phyloP scores from a whole-genome alignment of 2,113 vertebrate species.

The Tiliqua scincoides region DNA sequence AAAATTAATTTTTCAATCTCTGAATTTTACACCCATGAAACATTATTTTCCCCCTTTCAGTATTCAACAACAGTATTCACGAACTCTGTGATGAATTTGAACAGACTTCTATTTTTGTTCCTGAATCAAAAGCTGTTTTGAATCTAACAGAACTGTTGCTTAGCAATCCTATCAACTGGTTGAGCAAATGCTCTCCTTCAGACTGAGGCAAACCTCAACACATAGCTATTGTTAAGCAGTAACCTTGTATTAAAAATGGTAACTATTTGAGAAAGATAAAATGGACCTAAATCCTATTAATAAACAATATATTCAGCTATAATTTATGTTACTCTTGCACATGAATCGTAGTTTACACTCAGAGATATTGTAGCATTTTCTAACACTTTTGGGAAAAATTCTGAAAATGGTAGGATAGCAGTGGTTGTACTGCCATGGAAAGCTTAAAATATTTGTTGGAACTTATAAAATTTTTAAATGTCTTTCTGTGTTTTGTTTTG shows the following conservation, averaged over 20 bases:
- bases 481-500: too few relatives aligned
- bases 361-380: too few relatives aligned
- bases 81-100: constrained; percentile 40
- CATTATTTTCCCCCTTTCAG: constrained; percentile 13
- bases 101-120: constrained; percentile 51
- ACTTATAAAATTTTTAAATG: too few relatives aligned
- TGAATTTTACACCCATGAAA: constrained; percentile 42
- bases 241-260: constrained; percentile 48
- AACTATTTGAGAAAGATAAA: constrained; percentile 45
- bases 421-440: too few relatives aligned
- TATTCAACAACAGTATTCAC: too few relatives aligned
- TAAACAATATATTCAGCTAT: constrained; percentile 8
- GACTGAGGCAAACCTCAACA: constrained; percentile 27
- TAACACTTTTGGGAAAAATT: too few relatives aligned
- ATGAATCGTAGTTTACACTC: too few relatives aligned
- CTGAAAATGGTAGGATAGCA: too few relatives aligned
- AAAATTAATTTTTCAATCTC: constrained; percentile 36
- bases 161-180: constrained; percentile 62
- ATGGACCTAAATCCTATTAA: constrained; percentile 36
- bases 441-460: too few relatives aligned
- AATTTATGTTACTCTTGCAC: too few relatives aligned
- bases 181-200: constrained; percentile 44
- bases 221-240: constrained; percentile 55
- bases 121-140: constrained; percentile 52
- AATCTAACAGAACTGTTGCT: constrained; percentile 66